Evolutionary conservation across 2,113 vertebrate genomes (phyloP).

Genomic region (Coptodon bakossiorum): DNA sequence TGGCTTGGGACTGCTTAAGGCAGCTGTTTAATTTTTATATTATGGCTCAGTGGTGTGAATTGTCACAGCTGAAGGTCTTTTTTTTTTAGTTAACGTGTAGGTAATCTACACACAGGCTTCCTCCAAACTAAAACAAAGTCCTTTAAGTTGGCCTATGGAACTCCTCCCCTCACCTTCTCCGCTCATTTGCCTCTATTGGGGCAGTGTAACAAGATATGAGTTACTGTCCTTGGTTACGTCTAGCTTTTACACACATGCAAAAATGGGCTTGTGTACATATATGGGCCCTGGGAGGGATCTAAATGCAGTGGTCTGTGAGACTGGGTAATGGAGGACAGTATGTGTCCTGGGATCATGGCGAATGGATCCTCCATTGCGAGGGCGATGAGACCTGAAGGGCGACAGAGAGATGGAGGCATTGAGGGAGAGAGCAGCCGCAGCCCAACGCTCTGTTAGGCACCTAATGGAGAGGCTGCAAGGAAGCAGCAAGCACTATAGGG

Average conservation of each 20-base stretch:
- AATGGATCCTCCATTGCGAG: constrained; percentile 66
- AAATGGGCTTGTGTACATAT: constrained; percentile 9
- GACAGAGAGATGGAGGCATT: constrained; percentile 63
- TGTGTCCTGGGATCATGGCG: constrained; percentile 66
- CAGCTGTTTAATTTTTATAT: constrained; percentile 76
- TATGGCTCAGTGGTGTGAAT: constrained; percentile 71
- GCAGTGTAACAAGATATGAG: constrained; percentile 10
- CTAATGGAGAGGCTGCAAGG: constrained; percentile 68
- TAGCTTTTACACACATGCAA: constrained; percentile 15
- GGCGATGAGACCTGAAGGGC: constrained; percentile 69
- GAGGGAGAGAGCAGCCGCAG: constrained; percentile 60
- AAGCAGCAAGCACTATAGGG: constrained; percentile 59
- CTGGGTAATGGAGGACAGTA: constrained; percentile 67
- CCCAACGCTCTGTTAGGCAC: constrained; percentile 70
- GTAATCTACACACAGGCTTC: constrained; percentile 75
- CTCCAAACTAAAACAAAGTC: constrained; percentile 77
- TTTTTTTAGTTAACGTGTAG: constrained; percentile 76
- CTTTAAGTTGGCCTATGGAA: constrained; percentile 65
- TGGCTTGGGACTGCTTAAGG: constrained; percentile 77
- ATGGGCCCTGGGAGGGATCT: constrained; percentile 14
- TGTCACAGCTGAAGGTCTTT: constrained; percentile 74
- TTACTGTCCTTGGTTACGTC: constrained; percentile 24
- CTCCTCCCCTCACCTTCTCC: neutral
- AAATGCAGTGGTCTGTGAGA: constrained; percentile 56
- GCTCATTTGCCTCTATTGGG: neutral